Conservation (phyloP, 2,888 invertebrate species). For the Acronicta alni region DNA sequence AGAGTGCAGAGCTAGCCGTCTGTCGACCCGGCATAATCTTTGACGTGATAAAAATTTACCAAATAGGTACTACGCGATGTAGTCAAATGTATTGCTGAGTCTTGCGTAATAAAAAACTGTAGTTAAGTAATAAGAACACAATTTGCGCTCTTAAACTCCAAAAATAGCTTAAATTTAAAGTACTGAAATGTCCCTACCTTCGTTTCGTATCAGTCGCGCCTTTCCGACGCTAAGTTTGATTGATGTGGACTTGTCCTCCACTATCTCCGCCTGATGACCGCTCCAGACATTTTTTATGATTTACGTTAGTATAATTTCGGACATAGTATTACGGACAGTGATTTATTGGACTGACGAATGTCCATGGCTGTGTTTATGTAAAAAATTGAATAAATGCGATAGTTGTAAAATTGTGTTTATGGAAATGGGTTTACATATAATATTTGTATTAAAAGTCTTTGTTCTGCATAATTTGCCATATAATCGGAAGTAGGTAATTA, state of each 20-base stretch:
- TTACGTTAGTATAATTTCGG: constrained; percentile 62
- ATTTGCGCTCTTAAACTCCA: neutral
- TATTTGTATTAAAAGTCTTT: too few relatives aligned
- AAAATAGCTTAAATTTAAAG: constrained; percentile 2
- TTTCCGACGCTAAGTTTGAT: constrained; percentile 65
- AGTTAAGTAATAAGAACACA: constrained; percentile 31
- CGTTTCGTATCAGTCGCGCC: constrained; percentile 26
- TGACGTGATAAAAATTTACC: constrained; percentile 34
- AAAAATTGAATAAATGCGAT: constrained; percentile 18
- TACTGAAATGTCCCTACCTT: constrained; percentile 6
- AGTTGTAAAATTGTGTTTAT: constrained; percentile 7
- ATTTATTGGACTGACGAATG: constrained; percentile 55
- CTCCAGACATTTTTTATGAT: constrained; percentile 57
- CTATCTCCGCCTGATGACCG: constrained; percentile 58
- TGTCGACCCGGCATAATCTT: constrained; percentile 17
- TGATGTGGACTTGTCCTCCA: constrained; percentile 60
- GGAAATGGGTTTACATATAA: too few relatives aligned
- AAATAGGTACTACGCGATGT: constrained; percentile 24
- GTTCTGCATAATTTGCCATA: too few relatives aligned
- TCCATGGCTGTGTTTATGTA: constrained; percentile 19
- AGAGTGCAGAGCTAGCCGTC: constrained; percentile 23
- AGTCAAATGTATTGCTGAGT: constrained; percentile 11
- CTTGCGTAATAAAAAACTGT: too few relatives aligned
- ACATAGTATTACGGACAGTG: constrained; percentile 53
- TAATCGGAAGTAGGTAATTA: too few relatives aligned